These are phyloP conservation scores for Tridacna crocea DNA, from an alignment of 2,888 invertebrate genomes.

Conservation along the genomic window DNA sequence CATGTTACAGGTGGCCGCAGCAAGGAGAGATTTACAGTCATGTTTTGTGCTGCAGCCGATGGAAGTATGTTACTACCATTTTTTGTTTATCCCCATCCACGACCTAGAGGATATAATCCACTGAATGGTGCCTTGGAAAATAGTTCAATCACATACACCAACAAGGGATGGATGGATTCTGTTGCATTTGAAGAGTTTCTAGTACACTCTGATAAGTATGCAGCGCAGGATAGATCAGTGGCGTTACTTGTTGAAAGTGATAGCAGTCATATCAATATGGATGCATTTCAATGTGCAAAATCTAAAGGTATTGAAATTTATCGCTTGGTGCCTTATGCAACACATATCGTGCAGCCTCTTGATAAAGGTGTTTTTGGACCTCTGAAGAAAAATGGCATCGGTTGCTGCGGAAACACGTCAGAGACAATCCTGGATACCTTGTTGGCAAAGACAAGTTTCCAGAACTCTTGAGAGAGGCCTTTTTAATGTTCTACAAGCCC, in stretches of 20 bases:
- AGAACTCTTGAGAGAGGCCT: constrained; percentile 50
- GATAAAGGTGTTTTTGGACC: constrained; percentile 54
- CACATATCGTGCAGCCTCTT: constrained; percentile 52
- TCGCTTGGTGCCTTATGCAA: constrained; percentile 40
- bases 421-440: constrained; percentile 32
- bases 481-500: constrained; percentile 44
- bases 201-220: constrained; percentile 36
- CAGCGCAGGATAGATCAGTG: constrained; percentile 32
- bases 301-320: constrained; percentile 47
- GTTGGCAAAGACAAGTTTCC: constrained; percentile 46
- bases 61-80: constrained; percentile 48
- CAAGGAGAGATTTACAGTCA: constrained; percentile 46
- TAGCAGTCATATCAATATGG: constrained; percentile 39
- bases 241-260: constrained; percentile 45
- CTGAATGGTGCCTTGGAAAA: constrained; percentile 39
- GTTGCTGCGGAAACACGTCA: constrained; percentile 30
- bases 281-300: constrained; percentile 30
- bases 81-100: constrained; percentile 38
- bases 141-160: constrained; percentile 40
- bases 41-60: constrained; percentile 47
- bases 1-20: constrained; percentile 40
- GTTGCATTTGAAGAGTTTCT: constrained; percentile 34
- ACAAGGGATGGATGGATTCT: constrained; percentile 54
- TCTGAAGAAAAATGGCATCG: constrained; percentile 42
- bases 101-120: constrained; percentile 40